phyloP scores from a whole-genome alignment of 2,113 vertebrate species.

The Otis tarda region DNA sequence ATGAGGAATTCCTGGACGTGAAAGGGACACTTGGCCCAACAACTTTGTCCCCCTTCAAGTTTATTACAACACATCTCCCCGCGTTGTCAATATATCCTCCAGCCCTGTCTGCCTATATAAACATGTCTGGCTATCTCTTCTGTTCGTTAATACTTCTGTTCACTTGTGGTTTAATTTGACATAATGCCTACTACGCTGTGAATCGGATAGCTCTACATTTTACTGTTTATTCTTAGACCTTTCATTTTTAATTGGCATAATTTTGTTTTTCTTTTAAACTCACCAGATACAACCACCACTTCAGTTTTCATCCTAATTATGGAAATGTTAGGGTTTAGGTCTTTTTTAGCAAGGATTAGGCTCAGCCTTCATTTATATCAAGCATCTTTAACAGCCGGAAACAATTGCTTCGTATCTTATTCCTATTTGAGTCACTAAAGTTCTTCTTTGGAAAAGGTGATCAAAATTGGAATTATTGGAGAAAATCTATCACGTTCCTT shows the following conservation, averaged over 20 bases:
- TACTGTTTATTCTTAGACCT: constrained; percentile 32
- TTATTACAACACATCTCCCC: constrained; percentile 73
- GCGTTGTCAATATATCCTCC: constrained; percentile 56
- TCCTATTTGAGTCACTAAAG: background rate
- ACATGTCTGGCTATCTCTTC: constrained; percentile 72
- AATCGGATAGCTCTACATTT: background rate
- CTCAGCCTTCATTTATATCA: constrained; percentile 2
- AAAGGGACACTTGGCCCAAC: constrained; percentile 64
- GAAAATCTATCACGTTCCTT: constrained; percentile 12
- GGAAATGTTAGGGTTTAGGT: background rate
- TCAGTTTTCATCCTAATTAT: constrained; percentile 7
- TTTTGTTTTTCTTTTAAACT: background rate
- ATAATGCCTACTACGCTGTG: background rate
- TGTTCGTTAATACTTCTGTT: constrained; percentile 63
- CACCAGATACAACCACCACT: background rate
- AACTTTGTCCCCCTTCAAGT: constrained; percentile 68
- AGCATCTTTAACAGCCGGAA: background rate
- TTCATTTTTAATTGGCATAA: constrained; percentile 32
- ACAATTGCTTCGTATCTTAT: constrained; percentile 17
- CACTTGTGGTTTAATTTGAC: constrained; percentile 60
- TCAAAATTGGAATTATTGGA: constrained; percentile 43
- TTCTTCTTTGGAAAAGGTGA: constrained; percentile 43
- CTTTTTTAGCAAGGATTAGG: background rate
- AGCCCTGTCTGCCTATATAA: constrained; percentile 71
- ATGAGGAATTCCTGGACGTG: constrained; percentile 71